Conservation (phyloP, 2,888 invertebrate genomes). For the Drosophila diplacantha region DNA sequence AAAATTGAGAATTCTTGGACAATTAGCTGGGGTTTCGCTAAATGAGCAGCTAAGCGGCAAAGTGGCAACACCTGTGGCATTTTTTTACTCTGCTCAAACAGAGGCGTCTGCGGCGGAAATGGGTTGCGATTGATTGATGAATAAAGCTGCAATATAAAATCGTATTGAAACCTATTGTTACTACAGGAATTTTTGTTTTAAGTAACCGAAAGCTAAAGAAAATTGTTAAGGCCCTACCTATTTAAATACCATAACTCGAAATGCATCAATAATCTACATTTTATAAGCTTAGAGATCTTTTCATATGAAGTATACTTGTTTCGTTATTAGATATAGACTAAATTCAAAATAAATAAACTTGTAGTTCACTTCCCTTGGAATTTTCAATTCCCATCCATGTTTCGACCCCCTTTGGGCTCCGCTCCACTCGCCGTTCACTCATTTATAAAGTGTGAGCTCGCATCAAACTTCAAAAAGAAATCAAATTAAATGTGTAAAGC, state of each 20-base stretch:
- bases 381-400: background rate
- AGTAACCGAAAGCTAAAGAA: background rate
- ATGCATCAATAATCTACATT: accelerated
- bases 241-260: no score
- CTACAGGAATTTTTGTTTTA: background rate
- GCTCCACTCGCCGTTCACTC: constrained; percentile 12
- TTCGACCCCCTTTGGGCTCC: constrained; percentile 15
- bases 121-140: background rate
- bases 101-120: constrained; percentile 14
- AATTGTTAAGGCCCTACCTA: background rate
- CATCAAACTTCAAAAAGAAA: constrained; percentile 71
- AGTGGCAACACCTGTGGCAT: constrained; percentile 69
- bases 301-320: background rate
- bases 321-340: background rate
- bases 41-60: constrained; percentile 63
- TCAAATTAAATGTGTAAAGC: constrained; percentile 69
- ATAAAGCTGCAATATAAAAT: no score
- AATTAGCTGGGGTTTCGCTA: constrained; percentile 57
- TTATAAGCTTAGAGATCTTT: background rate
- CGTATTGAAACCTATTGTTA: background rate
- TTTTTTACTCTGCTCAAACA: constrained; percentile 32
- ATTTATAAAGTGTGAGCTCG: constrained; percentile 38
- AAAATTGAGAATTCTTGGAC: constrained; percentile 62
- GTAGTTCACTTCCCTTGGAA: background rate
- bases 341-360: background rate